Conservation (phyloP, 2,888 invertebrate species). For the Kuschelorhynchus macadamiae region DNA sequence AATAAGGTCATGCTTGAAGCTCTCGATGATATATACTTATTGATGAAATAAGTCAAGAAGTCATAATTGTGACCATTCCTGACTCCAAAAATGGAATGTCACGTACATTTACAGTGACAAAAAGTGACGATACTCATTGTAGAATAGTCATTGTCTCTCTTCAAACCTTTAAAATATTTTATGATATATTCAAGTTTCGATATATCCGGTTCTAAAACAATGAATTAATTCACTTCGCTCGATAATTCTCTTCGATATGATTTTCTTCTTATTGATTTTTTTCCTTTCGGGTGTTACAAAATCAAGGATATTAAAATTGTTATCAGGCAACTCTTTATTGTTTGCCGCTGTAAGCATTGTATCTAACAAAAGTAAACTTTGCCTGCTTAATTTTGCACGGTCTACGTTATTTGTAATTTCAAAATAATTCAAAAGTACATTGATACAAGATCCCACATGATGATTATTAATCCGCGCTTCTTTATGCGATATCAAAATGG, state of each 20-base stretch:
- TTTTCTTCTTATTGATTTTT: background rate
- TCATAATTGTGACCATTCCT: too few relatives aligned
- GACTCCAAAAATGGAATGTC: too few relatives aligned
- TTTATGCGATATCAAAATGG: too few relatives aligned
- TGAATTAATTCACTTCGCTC: background rate
- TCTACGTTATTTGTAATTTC: background rate
- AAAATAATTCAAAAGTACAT: too few relatives aligned
- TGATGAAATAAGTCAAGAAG: too few relatives aligned
- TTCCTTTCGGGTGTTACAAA: background rate
- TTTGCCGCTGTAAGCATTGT: background rate
- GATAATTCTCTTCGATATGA: background rate
- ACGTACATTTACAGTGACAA: too few relatives aligned
- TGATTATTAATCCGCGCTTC: too few relatives aligned
- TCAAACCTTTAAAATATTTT: slow-evolving; percentile 49
- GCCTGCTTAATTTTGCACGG: background rate
- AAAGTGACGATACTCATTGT: slow-evolving; percentile 41
- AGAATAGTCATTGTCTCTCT: slow-evolving; percentile 50
- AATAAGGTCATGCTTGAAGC: too few relatives aligned
- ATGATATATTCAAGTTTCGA: slow-evolving; percentile 38
- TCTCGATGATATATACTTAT: too few relatives aligned
- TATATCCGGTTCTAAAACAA: slow-evolving; percentile 17
- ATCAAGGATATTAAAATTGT: background rate
- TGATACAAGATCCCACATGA: too few relatives aligned
- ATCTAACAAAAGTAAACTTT: background rate
- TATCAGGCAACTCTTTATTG: background rate